Base-by-base conservation (phyloP, 2,888 invertebrate genomes). In the Colletes collaris region DNA sequence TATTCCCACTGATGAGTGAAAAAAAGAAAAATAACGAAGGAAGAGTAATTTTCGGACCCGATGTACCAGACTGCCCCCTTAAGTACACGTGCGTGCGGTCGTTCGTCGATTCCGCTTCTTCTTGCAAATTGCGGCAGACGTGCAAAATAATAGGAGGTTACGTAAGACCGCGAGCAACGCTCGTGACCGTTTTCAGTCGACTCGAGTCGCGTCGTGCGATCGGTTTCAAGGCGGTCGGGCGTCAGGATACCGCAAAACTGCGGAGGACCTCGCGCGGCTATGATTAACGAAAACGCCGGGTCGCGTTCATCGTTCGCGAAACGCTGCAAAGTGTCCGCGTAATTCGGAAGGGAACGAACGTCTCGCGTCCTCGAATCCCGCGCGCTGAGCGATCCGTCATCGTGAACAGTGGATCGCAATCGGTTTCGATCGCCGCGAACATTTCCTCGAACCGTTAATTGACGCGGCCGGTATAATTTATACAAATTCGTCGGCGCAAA, bases 111-210 rank as follows among this genome's bases (percentile, higher is more conserved):
- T 64, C 40, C 40, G 46, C 37, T 64, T n/a, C 84, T 87, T 85
- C 87, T 85, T 81, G 76, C 83, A 70, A 85, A 83, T 87, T 86
- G 86, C 87, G 87, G 88, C 87, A 86, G 83, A 85, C 86, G 85
- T 65, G 86, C 83, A 89, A 90, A 90, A 91, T 91, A 90, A 90
- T 89, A 88, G 87, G 44, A 76, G 74, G 84, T 91, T 91, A 91
- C 85, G 86, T 90, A 91, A 91, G 75, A 72, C 27, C 58, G 63
- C 68, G 60, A 27, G 66, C 71, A 56, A 75, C 85, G 79, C 74
- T 60, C 72, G 72, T 65, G 73, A 58, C 75, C 66, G 73, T 79
- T 85, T 76, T 63, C 81, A 82, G 82, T 75, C 46, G 72, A 10
- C 65, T 19, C 49, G 68, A 68, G 69, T 58, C 63, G 74, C 35